Conservation (phyloP, 2,797 vertebrate genomes). For the Esox lucius region DNA sequence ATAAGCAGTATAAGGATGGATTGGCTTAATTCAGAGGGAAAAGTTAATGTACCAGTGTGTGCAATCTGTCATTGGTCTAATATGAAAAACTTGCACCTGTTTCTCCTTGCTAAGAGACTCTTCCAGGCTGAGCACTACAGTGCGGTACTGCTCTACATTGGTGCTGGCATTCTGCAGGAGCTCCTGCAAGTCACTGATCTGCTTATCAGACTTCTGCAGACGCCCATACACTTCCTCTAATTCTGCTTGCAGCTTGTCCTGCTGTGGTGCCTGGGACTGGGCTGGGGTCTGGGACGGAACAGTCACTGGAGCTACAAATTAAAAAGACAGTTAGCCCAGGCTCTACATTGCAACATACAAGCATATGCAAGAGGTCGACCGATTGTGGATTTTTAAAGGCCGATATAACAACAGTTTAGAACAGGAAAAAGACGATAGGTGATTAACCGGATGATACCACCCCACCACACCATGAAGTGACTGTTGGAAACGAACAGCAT, state of each 20-base stretch:
- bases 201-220: constrained; percentile 84
- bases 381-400: too few species aligned
- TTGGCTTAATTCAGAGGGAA: background rate
- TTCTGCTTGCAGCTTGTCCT: constrained; percentile 69
- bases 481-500: too few species aligned
- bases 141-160: constrained; percentile 89
- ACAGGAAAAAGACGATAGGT: too few species aligned
- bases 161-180: constrained; percentile 84
- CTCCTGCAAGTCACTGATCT: constrained; percentile 82
- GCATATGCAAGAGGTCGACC: too few species aligned
- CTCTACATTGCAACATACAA: too few species aligned
- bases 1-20: background rate
- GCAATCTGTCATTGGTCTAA: background rate
- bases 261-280: constrained; percentile 49
- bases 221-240: constrained; percentile 80
- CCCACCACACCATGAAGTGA: too few species aligned
- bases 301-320: too few species aligned
- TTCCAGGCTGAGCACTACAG: constrained; percentile 91
- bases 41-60: background rate
- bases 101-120: constrained; percentile 94
- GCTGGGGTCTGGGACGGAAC: constrained; percentile 46
- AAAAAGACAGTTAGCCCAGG: too few species aligned
- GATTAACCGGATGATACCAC: too few species aligned
- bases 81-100: constrained; percentile 70
- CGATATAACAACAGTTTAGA: too few species aligned